phyloP scores from a whole-genome alignment of 2,888 invertebrate genomes.

The Ptilodon capucinus region DNA sequence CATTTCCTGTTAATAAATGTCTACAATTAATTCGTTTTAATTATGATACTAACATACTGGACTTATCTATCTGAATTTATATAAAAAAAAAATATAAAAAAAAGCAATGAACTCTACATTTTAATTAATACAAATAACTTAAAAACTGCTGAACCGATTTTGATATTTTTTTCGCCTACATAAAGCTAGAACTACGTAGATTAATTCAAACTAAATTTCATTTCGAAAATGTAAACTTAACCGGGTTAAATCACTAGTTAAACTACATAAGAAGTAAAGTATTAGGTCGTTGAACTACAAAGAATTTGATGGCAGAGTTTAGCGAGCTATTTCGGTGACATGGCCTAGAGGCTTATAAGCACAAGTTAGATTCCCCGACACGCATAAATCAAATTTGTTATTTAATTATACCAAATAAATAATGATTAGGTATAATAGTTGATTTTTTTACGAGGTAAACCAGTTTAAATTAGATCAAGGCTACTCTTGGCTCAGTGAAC shows the following conservation, averaged over 20 bases:
- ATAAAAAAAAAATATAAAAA: too few relatives aligned
- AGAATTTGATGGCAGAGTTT: conserved; percentile 10
- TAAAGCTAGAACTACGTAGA: neutral
- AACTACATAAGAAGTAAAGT: neutral
- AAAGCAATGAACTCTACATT: too few relatives aligned
- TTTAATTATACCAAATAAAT: neutral
- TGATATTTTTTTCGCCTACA: neutral
- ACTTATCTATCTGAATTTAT: too few relatives aligned
- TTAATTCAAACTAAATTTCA: neutral
- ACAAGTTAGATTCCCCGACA: neutral
- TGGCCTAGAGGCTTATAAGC: conserved; percentile 3
- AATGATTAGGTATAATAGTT: neutral
- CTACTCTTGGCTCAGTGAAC: too few relatives aligned
- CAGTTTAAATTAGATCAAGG: neutral
- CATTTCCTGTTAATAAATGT: too few relatives aligned
- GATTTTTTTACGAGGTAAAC: neutral
- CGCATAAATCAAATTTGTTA: neutral
- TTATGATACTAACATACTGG: too few relatives aligned
- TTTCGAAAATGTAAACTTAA: neutral
- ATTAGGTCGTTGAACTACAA: conserved; percentile 1
- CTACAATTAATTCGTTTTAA: too few relatives aligned
- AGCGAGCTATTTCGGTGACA: conserved; percentile 9
- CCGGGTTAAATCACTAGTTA: neutral
- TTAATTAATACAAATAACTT: neutral
- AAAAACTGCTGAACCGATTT: neutral